phyloP scores from a whole-genome alignment of 1,140 invertebrate species.

The Cephus cinctus region DNA sequence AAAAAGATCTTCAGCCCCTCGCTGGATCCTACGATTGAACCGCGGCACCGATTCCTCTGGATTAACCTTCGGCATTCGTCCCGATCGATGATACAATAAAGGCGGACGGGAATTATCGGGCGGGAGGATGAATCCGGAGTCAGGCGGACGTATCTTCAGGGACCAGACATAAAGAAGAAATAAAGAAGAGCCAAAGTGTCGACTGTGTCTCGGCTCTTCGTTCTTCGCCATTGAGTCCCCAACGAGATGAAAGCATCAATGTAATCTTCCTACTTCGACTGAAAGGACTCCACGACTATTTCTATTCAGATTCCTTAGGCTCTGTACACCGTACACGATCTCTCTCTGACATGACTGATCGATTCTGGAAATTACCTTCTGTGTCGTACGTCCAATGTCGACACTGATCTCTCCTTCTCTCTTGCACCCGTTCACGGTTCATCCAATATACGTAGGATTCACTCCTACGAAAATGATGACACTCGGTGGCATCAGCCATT shows the following conservation, averaged over 20 bases:
- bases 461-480: no score
- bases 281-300: background rate
- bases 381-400: no score
- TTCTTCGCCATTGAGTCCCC: background rate
- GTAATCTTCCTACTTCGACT: background rate
- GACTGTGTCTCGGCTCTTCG: no score
- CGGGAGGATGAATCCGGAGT: conserved; percentile 6
- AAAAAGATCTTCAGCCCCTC: conserved; percentile 28
- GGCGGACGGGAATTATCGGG: no score
- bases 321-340: background rate
- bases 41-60: no score
- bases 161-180: background rate
- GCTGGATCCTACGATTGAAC: conserved; percentile 8
- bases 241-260: background rate
- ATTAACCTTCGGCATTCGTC: no score
- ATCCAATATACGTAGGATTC: no score
- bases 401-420: no score
- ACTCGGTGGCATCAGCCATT: no score
- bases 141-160: background rate
- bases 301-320: background rate
- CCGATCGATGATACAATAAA: no score
- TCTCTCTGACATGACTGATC: background rate
- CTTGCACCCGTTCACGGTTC: no score
- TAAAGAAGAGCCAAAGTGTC: background rate
- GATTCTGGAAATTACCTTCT: background rate